A percentile compares a stretch with the other conserved stretches of the same genome.
phyloP scores from a whole-genome alignment of 2,888 invertebrate genomes.

The Sialis lutaria region DNA sequence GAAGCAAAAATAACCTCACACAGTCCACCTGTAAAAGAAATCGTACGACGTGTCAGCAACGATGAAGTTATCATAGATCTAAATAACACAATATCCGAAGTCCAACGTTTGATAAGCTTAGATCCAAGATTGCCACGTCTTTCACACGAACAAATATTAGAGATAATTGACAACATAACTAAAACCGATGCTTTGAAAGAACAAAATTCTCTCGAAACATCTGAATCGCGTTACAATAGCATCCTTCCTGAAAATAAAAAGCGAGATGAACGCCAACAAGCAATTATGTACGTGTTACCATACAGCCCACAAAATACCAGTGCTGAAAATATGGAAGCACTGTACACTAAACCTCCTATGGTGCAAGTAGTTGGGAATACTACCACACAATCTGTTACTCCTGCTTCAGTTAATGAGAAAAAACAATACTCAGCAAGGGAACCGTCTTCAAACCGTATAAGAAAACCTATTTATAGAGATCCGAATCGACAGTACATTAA shows the following conservation, averaged over 20 bases:
- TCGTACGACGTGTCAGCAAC: too few species aligned
- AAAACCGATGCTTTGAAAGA: constrained; percentile 28
- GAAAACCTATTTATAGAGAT: neutral
- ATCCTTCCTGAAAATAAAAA: constrained; percentile 14
- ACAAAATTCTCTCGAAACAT: neutral
- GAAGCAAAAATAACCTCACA: too few species aligned
- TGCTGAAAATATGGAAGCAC: constrained; percentile 33
- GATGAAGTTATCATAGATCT: constrained; percentile 25
- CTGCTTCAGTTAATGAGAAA: neutral
- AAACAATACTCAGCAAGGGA: neutral
- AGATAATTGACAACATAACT: constrained; percentile 46
- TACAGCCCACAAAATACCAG: constrained; percentile 38
- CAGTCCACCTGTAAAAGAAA: too few species aligned
- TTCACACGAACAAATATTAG: constrained; percentile 44
- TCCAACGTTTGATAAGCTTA: constrained; percentile 40
- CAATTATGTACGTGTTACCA: constrained; percentile 49
- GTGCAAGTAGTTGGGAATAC: constrained; percentile 32
- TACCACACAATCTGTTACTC: constrained; percentile 8
- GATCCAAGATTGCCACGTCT: constrained; percentile 45
- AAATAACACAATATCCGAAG: constrained; percentile 47
- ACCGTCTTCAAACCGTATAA: neutral
- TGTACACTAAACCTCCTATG: constrained; percentile 47
- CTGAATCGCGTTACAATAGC: neutral
- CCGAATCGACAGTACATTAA: too few species aligned
- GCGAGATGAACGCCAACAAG: constrained; percentile 27